Evolutionary conservation across 1,140 invertebrate genomes (phyloP).

Genomic region (Magallana angulata): DNA sequence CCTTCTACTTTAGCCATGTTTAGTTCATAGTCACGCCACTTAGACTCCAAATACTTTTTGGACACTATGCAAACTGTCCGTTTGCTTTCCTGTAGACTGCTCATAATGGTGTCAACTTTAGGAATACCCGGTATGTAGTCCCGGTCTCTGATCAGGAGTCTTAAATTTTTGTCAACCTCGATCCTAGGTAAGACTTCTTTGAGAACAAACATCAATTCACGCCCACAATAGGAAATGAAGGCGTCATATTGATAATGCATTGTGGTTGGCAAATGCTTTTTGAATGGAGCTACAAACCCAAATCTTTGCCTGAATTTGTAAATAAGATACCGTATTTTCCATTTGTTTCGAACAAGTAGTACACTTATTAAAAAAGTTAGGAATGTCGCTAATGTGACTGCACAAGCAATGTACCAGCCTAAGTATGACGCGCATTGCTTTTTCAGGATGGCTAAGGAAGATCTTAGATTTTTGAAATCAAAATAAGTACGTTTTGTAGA

Average conservation of each 20-base stretch:
- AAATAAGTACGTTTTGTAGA: neutral
- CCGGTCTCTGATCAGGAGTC: neutral
- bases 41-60: neutral
- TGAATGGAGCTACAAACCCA: neutral
- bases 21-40: neutral
- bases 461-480: neutral
- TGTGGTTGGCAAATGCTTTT: neutral
- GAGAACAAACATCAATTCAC: neutral
- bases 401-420: neutral
- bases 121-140: neutral
- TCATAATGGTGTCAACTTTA: neutral
- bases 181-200: neutral
- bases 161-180: neutral
- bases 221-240: neutral
- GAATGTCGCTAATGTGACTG: neutral
- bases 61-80: neutral
- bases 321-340: neutral
- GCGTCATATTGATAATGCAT: neutral
- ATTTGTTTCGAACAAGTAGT: neutral
- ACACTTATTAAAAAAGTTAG: neutral
- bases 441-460: neutral
- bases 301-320: neutral
- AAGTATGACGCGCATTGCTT: neutral
- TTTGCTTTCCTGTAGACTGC: neutral
- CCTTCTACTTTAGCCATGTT: slow-evolving; percentile 13